Evolutionary conservation across 2,888 invertebrate genomes (phyloP).

Genomic region (Pristionchus fissidentatus): DNA sequence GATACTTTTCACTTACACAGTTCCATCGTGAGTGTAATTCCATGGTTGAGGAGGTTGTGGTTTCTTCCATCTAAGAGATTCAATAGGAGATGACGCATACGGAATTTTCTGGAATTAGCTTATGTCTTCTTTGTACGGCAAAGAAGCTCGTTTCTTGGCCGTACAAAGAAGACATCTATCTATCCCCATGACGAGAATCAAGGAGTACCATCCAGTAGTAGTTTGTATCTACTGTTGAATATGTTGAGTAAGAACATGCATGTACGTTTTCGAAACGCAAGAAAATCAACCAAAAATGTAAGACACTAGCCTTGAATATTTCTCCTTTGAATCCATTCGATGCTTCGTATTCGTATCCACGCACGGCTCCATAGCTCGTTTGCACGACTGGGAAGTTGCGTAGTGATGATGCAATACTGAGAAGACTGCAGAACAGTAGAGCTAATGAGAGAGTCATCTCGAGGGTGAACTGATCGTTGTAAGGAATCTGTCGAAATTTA

Average conservation of each 20-base stretch:
- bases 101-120: constrained; percentile 39
- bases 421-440: too few relatives aligned
- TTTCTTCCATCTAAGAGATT: constrained; percentile 31
- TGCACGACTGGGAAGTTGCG: not conserved
- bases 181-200: too few relatives aligned
- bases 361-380: not conserved
- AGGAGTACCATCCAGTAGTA: too few relatives aligned
- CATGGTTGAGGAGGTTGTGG: not conserved
- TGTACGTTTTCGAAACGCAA: too few relatives aligned
- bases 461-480: too few relatives aligned
- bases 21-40: constrained; percentile 11
- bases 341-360: not conserved
- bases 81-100: constrained; percentile 13
- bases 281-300: not conserved
- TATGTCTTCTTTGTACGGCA: too few relatives aligned
- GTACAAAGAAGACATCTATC: too few relatives aligned
- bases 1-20: not conserved
- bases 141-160: too few relatives aligned
- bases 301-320: not conserved
- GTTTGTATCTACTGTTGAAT: too few relatives aligned
- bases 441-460: too few relatives aligned
- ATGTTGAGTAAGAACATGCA: too few relatives aligned
- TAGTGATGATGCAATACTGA: constrained; percentile 8
- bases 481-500: too few relatives aligned
- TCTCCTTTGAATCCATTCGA: not conserved